A percentile compares a stretch with the other conserved stretches of the same genome.
Conservation (phyloP, 2,888 invertebrate genomes). For the Sylvicola cinctus region DNA sequence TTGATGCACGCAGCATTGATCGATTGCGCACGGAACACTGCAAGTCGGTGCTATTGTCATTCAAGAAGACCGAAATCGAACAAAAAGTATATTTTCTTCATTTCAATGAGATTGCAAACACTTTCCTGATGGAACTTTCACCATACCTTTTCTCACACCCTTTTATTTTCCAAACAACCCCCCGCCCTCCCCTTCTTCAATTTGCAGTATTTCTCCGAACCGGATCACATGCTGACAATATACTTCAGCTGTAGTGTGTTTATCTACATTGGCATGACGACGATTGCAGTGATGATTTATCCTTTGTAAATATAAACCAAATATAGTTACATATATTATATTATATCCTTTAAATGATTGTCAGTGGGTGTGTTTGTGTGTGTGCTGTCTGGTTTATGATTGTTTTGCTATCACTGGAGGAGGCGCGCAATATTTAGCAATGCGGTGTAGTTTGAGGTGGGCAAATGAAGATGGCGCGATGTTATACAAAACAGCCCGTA, state of each 20-base stretch:
- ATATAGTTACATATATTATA: too few relatives aligned
- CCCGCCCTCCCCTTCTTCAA: conserved; percentile 4
- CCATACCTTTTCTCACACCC: neutral
- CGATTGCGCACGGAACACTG: conserved; percentile 76
- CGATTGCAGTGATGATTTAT: conserved; percentile 46
- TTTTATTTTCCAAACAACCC: conserved; percentile 1
- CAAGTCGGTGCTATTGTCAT: conserved; percentile 62
- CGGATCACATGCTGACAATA: conserved; percentile 67
- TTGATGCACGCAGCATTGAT: conserved; percentile 86
- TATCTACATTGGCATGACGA: conserved; percentile 44
- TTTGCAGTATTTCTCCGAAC: conserved; percentile 58
- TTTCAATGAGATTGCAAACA: neutral
- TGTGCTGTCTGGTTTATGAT: too few relatives aligned
- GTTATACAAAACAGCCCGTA: too few relatives aligned
- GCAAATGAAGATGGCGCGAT: too few relatives aligned
- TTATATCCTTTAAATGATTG: too few relatives aligned
- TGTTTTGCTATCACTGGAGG: too few relatives aligned
- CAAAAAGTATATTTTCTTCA: conserved; percentile 37
- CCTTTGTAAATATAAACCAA: conserved; percentile 40
- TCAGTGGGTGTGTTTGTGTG: too few relatives aligned
- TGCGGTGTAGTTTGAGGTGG: too few relatives aligned
- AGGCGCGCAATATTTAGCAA: too few relatives aligned
- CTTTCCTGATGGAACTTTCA: conserved; percentile 3
- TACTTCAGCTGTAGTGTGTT: conserved; percentile 68
- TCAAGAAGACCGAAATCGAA: conserved; percentile 61